Evolutionary conservation across 2,797 vertebrate genomes (phyloP), one percentile per base, ranked within the genome.

Genomic region (Serranus cabrilla): DNA sequence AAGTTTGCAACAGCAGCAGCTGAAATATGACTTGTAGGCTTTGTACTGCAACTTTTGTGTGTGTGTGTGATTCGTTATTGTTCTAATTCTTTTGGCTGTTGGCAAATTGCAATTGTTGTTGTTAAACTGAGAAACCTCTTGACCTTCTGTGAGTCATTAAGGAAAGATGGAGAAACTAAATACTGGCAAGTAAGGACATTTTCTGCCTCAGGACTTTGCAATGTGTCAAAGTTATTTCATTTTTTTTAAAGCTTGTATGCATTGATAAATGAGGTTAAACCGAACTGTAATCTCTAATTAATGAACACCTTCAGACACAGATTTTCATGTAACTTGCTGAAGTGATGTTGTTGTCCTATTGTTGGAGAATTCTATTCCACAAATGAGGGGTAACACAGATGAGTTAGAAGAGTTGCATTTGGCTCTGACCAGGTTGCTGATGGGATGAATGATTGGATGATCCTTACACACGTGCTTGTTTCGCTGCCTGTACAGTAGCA

Each of bases 391-490:
- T 27, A 21, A 51, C 14, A 17, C 20, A 70, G 23, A 42, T 12
- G 39, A 67, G 43, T 60, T 17, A 10, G 39, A 55, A 64, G 45
- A 21, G 16, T 63, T 40, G 34, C 40, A 17, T 31, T 20, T 7
- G 11, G 17, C 23, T 13, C 12, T 46, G 31, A 62, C 46, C 40
- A 43, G 6, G 13, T 51, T 42, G 3, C 40, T 51, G 49, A 74
- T 40, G n/a, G 46, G 76, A 42, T 58, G 46, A 46, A 45, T 74
- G 45, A 50, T 4, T 43, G 59, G 49, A 64, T 20, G 16, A 49
- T 59, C 11, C 20, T 37, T 56, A 51, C 54, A 52, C 10, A 16
- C 43, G 21, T 20, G 0, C 21, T 23, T 37, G 37, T 46, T 69
- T 64, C 58, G 20, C 56, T 73, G 43, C 23, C 14, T 17, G 4